Conservation (phyloP, 2,113 vertebrate species). For the Antechinus flavipes region DNA sequence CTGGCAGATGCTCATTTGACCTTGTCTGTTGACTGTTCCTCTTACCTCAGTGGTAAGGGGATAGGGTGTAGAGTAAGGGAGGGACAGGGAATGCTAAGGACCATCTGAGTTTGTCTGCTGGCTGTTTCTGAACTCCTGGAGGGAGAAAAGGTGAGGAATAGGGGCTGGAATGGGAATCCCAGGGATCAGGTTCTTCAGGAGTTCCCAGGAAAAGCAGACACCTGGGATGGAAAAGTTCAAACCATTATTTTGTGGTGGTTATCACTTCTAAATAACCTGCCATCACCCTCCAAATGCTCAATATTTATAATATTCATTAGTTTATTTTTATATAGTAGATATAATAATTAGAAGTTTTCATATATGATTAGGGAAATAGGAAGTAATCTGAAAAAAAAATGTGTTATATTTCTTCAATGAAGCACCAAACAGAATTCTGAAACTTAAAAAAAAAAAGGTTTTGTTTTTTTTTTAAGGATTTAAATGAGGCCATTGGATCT, state of each 20-base stretch:
- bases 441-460: neutral
- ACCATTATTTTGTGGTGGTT: neutral
- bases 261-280: neutral
- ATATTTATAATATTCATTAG: neutral
- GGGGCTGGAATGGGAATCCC: too few relatives aligned
- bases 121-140: neutral
- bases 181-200: neutral
- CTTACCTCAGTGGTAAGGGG: too few relatives aligned
- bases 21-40: neutral
- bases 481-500: neutral
- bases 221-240: neutral
- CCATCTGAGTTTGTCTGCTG: neutral
- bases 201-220: neutral
- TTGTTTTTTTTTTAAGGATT: neutral
- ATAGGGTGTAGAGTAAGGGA: too few relatives aligned
- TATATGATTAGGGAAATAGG: neutral
- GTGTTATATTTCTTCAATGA: slow-evolving; percentile 13
- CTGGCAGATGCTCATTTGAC: neutral
- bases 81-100: too few relatives aligned
- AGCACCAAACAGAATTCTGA: slow-evolving; percentile 50
- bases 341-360: neutral
- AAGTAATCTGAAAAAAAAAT: neutral
- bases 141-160: neutral
- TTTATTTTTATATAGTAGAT: neutral
- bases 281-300: neutral